A percentile compares a stretch with the other conserved stretches of the same genome.
Evolutionary conservation across 2,113 vertebrate species (phyloP).

Genomic region (Heterochromis multidens): DNA sequence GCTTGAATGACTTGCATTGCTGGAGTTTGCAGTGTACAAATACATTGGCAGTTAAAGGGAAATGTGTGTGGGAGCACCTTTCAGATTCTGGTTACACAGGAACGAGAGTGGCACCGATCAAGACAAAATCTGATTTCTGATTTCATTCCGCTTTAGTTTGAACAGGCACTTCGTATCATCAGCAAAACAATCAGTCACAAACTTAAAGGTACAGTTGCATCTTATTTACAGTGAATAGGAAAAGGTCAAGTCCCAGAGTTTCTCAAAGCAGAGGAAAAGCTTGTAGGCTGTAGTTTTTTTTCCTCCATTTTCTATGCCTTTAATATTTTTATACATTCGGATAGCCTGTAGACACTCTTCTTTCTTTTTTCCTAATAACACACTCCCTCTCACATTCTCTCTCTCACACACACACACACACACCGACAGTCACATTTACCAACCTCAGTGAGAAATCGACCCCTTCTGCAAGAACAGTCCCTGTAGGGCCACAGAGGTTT

Average conservation of each 20-base stretch:
- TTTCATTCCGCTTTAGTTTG: not conserved
- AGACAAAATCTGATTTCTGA: not conserved
- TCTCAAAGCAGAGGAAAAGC: conserved; percentile 18
- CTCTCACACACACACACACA: not conserved
- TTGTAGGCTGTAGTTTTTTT: not conserved
- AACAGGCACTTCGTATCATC: conserved; percentile 48
- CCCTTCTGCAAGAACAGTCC: not conserved
- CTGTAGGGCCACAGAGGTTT: not conserved
- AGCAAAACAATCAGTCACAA: not conserved
- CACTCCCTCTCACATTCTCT: not conserved
- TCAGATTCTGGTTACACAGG: not conserved
- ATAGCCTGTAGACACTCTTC: not conserved
- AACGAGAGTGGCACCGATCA: not conserved
- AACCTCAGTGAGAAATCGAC: not conserved
- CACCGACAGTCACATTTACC: not conserved
- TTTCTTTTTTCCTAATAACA: not conserved
- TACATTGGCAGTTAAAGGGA: conserved; percentile 5
- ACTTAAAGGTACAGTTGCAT: not conserved
- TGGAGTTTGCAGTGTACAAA: not conserved
- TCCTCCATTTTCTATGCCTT: not conserved
- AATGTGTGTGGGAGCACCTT: conserved; percentile 16
- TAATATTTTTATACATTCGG: not conserved
- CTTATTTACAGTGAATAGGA: conserved; percentile 45
- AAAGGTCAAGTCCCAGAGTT: conserved; percentile 35
- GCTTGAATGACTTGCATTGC: not conserved